Evolutionary conservation across 2,113 vertebrate genomes (phyloP).

Genomic region (Passerina amoena): DNA sequence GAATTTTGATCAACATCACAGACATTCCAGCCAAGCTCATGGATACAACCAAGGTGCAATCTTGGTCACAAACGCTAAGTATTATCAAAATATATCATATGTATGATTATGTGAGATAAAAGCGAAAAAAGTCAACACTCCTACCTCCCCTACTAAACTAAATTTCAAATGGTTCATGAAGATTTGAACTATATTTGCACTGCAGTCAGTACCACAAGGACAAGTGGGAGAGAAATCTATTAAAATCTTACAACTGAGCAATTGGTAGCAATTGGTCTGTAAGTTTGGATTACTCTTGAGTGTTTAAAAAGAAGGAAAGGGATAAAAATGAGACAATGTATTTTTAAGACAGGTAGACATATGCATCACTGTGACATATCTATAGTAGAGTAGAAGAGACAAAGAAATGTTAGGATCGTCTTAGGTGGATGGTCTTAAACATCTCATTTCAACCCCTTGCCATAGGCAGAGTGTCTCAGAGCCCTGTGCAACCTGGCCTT

Average conservation of each 20-base stretch:
- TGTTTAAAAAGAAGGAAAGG: neutral
- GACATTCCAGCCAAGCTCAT: neutral
- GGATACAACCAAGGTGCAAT: neutral
- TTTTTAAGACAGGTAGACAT: neutral
- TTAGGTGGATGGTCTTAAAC: neutral
- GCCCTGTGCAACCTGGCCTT: neutral
- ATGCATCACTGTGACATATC: accelerated
- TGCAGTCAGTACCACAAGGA: neutral
- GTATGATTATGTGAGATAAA: neutral
- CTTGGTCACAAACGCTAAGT: neutral
- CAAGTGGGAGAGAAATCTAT: neutral
- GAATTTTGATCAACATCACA: neutral
- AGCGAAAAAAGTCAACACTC: neutral
- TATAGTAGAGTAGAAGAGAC: accelerated
- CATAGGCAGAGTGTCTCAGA: neutral
- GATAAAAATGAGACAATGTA: neutral
- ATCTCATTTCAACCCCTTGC: accelerated
- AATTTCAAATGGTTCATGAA: neutral
- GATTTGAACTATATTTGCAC: neutral
- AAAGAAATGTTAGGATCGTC: neutral
- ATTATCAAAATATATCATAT: neutral
- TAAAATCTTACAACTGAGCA: neutral
- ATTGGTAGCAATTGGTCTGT: accelerated
- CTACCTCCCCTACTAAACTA: neutral
- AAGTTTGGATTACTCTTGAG: neutral